A percentile compares a stretch with the other conserved stretches of the same genome.
phyloP scores from a whole-genome alignment of 2,113 vertebrate species.

The Puntigrus tetrazona region DNA sequence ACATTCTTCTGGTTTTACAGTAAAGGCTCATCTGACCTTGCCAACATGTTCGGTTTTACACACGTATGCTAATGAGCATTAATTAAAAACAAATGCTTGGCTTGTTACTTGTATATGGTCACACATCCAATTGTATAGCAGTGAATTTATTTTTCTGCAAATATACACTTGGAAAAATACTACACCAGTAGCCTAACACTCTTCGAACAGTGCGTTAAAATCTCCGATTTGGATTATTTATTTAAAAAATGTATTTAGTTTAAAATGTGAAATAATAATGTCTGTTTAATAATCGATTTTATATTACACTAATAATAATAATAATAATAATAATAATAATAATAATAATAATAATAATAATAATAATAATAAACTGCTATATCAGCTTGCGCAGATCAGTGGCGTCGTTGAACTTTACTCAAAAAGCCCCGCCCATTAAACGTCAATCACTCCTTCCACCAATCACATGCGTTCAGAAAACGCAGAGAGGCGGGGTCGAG shows the following conservation, averaged over 20 bases:
- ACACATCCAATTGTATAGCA: not conserved
- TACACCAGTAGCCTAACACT: not conserved
- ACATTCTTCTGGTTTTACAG: not conserved
- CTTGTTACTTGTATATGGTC: not conserved
- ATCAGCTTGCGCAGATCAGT: not conserved
- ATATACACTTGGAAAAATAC: not conserved
- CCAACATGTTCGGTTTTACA: not conserved
- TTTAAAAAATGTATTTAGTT: not conserved
- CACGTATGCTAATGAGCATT: not conserved
- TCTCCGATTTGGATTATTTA: not conserved
- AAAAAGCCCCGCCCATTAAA: not conserved
- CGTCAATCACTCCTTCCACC: not conserved
- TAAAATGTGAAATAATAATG: not conserved
- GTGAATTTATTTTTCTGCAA: not conserved
- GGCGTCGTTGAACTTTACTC: too few species aligned
- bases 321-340: too few species aligned
- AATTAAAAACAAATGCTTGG: not conserved
- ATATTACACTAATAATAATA: not conserved
- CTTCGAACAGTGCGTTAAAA: not conserved
- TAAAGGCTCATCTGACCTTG: not conserved
- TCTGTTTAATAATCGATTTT: not conserved
- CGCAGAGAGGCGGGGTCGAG: conserved; percentile 1
- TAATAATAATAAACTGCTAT: too few species aligned
- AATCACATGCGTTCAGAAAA: not conserved
- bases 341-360: too few species aligned